Evolutionary conservation across 2,797 vertebrate species (phyloP), one percentile per base, ranked within the genome.

Genomic region (Syndactyla subalaris): DNA sequence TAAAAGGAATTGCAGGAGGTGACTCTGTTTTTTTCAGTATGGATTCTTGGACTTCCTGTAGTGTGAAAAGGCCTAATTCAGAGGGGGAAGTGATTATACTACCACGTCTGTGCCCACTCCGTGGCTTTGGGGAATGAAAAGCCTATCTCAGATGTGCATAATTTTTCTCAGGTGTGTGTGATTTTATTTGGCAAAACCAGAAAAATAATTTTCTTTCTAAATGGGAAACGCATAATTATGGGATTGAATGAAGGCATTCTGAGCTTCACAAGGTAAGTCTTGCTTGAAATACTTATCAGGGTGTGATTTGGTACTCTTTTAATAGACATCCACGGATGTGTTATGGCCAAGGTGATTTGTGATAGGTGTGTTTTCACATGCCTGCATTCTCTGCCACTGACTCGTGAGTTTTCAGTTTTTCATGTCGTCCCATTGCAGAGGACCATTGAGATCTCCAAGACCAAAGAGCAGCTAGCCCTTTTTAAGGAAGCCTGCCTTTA

Each of bases 1-100:
- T 96, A 86, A 95, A 94, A 93, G 55, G 82, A 96, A 91, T 95
- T 92, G 76, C 89, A 94, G 93, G 79, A 97, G 92, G 93, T 89
- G 81, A 70, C n/a, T 92, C 1, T 12, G 0, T 0, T 93, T 94
- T 86, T 85, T 96, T 71, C 87, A 75, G 32, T 38, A 73, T 48
- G 68, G 78, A 92, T 88, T 94, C 89, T 95, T 66, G 87, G 85
- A 88, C 91, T 92, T 95, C 92, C 93, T 91, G 70, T 74, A 51
- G 36, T 15, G 75, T 95, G 68, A 96, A 95, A 92, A 43, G 46
- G 39, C 20, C n/a, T 85, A 95, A 89, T 89, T 94, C 94, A 85
- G 78, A 65, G 29, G 34, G 48, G 16, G 24, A 85, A 78, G 19
- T 14, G 38, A 79, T 76, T 92, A 70, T 70, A 58, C 55, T 41